These are phyloP conservation scores for Sinocyclocheilus anophthalmus DNA, from an alignment of 2,113 vertebrate species.

Conservation along the genomic window DNA sequence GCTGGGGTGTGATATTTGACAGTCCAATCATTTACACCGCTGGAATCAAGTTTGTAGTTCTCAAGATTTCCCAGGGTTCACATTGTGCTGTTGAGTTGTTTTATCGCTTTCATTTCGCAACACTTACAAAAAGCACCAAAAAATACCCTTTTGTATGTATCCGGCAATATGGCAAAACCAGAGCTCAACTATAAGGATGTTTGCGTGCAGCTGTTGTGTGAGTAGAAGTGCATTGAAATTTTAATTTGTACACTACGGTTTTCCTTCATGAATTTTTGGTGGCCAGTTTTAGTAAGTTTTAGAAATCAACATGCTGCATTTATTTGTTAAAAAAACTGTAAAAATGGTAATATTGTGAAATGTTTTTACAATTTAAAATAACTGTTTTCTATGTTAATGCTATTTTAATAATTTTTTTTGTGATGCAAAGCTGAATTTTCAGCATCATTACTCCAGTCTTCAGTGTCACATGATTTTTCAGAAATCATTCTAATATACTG, in stretches of 20 bases:
- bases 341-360: no score
- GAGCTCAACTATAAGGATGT: background rate
- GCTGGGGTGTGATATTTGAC: slow-evolving; percentile 15
- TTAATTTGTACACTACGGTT: background rate
- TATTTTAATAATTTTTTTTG: no score
- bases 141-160: background rate
- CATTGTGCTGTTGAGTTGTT: background rate
- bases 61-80: slow-evolving; percentile 17
- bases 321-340: no score
- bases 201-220: background rate
- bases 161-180: background rate
- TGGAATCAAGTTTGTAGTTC: slow-evolving; percentile 21
- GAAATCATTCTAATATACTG: background rate
- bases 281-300: background rate
- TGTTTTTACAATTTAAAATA: no score
- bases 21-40: background rate
- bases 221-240: background rate
- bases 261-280: background rate
- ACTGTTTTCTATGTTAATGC: no score
- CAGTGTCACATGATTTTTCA: background rate
- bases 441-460: no score
- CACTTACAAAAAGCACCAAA: background rate
- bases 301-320: background rate
- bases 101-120: background rate
- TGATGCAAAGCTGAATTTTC: no score